Evolutionary conservation across 2,113 vertebrate species (phyloP).

Genomic region (Proterorhinus semilunaris): DNA sequence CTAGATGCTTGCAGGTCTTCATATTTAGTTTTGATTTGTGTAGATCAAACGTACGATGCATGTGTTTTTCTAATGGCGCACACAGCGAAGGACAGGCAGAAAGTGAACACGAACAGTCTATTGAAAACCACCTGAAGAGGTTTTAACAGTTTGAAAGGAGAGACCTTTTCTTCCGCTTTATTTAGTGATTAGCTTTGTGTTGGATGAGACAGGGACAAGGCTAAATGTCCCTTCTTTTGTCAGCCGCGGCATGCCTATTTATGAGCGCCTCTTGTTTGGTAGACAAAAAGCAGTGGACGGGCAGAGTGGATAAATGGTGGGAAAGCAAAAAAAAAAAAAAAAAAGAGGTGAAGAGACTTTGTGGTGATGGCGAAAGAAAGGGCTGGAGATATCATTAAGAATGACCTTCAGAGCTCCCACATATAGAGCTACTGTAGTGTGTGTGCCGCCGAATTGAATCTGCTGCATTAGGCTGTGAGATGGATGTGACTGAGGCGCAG

Average conservation of each 20-base stretch:
- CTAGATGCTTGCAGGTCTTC: not conserved
- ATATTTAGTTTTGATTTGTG: not conserved
- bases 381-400: constrained; percentile 50
- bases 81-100: not conserved
- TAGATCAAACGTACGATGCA: not conserved
- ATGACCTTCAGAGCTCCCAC: constrained; percentile 51
- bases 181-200: constrained; percentile 70
- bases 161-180: constrained; percentile 57
- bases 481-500: constrained; percentile 31
- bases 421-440: constrained; percentile 6
- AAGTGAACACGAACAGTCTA: not conserved
- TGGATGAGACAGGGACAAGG: constrained; percentile 58
- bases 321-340: constrained; percentile 33
- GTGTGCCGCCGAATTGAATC: constrained; percentile 41
- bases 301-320: constrained; percentile 40
- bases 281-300: constrained; percentile 46
- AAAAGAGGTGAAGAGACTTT: constrained; percentile 25
- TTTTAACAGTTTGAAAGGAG: not conserved
- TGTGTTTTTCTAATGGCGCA: not conserved
- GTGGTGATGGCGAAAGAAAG: constrained; percentile 34
- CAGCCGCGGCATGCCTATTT: constrained; percentile 67
- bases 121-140: not conserved
- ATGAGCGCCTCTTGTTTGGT: constrained; percentile 64
- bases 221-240: constrained; percentile 58
- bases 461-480: constrained; percentile 25